phyloP scores from a whole-genome alignment of 2,113 vertebrate genomes.

The Ochotona curzoniae region DNA sequence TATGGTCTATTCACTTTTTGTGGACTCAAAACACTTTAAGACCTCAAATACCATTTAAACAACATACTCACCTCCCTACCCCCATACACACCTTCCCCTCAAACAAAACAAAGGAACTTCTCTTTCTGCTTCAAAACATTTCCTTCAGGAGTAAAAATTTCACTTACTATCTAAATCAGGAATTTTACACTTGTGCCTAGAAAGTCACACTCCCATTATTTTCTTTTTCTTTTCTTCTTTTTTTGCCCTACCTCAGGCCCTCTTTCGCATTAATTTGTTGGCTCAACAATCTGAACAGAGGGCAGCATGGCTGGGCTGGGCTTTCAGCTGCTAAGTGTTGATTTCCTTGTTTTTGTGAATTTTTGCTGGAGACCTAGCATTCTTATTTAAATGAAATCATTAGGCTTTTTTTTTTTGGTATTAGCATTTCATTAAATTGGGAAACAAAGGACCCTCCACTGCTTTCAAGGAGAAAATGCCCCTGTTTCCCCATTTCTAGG shows the following conservation, averaged over 20 bases:
- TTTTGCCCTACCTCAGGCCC: conserved; percentile 34
- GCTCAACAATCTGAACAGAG: conserved; percentile 73
- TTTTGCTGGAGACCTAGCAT: conserved; percentile 67
- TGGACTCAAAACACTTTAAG: conserved; percentile 87
- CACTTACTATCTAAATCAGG: conserved; percentile 78
- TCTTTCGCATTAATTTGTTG: conserved; percentile 76
- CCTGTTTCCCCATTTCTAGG: conserved; percentile 28
- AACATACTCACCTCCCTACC: neutral
- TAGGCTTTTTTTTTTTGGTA: conserved; percentile 45
- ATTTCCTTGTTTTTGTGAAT: conserved; percentile 76
- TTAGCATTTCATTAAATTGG: conserved; percentile 72
- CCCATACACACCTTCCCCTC: neutral
- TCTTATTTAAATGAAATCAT: conserved; percentile 82
- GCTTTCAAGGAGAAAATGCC: conserved; percentile 53
- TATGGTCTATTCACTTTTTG: conserved; percentile 85
- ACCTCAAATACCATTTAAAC: conserved; percentile 80
- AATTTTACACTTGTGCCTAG: conserved; percentile 82
- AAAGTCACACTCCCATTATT: conserved; percentile 67
- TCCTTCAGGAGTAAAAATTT: conserved; percentile 83
- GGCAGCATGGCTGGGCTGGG: conserved; percentile 73
- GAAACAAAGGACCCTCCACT: conserved; percentile 79
- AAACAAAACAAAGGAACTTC: conserved; percentile 84
- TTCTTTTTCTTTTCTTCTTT: too few relatives aligned
- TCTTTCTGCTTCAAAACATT: conserved; percentile 77
- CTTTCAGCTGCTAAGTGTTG: conserved; percentile 77